Base-by-base conservation (phyloP, 2,888 invertebrate species). In the Ectobius pallidus region DNA sequence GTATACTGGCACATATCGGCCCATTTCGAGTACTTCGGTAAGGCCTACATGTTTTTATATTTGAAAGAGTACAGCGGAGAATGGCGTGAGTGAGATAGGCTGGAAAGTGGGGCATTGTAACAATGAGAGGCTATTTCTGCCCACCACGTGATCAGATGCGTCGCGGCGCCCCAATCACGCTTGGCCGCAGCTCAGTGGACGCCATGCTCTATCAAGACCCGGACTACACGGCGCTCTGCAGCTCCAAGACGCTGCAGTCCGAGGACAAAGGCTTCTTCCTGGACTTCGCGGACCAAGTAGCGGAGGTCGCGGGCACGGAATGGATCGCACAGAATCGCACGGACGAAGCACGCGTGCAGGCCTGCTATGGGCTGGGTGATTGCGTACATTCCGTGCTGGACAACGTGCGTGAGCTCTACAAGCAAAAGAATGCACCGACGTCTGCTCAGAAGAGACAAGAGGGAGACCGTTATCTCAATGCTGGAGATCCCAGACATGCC, bases 261-360 rank as follows among this genome's bases (percentile, higher is more conserved):
- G 89, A 90, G 77, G 85, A 86, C 74, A 89, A 90, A 78, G 94
- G 94, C 0, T 94, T 94, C 82, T 93, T 94, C 81, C 85, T 87
- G 76, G 87, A 87, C 52, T 87, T 92, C 75, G 88, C 86, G 25
- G 87, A 90, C 65, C 86, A 88, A 77, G 86, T 92, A 22, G 84
- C 84, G 0, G 81, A 85, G 9, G 77, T 84, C 27, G 88, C 85
- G 0, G 87, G 87, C 11, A 78, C 85, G 32, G 82, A 85, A 42
- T 92, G 92, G 92, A 83, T 91, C 58, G 81, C 85, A 20, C 84
- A 85, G 74, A 83, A 83, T 72, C 85, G 85, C 73, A 87, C 81
- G 61, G 89, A 92, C 79, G 83, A 83, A 11, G 88, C 87, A 42
- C 87, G 91, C 71, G 83, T 92, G 11, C 77, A 83, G 77, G 83